Evolutionary conservation across 2,797 vertebrate genomes (phyloP).

Genomic region (Alosa sapidissima): DNA sequence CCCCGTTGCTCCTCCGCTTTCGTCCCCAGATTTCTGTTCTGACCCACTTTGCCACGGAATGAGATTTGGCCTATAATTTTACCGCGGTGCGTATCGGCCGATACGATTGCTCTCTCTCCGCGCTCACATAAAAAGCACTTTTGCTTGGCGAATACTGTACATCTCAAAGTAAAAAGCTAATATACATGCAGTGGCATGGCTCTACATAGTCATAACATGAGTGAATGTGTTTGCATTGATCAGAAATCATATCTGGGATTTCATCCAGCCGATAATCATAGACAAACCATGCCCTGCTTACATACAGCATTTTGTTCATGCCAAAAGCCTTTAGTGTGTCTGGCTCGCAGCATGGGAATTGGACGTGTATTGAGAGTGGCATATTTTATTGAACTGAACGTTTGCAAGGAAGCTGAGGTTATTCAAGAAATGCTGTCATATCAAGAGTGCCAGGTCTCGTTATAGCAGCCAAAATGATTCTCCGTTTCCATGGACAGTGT

Average conservation of each 20-base stretch:
- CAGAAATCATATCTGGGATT: neutral
- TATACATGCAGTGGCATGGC: conserved; percentile 1
- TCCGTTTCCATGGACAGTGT: neutral
- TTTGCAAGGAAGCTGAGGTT: conserved; percentile 10
- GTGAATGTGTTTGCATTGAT: conserved; percentile 11
- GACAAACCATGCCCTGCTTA: neutral
- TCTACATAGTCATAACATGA: neutral
- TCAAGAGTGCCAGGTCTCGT: neutral
- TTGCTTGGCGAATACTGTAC: neutral
- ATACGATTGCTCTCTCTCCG: neutral
- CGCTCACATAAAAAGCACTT: neutral
- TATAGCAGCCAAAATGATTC: neutral
- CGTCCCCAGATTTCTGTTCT: conserved; percentile 21
- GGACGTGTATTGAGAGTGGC: conserved; percentile 12
- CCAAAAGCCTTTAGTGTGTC: neutral
- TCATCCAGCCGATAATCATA: neutral
- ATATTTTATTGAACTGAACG: neutral
- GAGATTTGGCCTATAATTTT: conserved; percentile 1
- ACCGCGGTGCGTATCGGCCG: neutral
- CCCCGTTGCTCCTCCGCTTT: neutral
- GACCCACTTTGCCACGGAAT: conserved; percentile 42
- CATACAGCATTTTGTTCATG: neutral
- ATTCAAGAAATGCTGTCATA: neutral
- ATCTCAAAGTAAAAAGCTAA: neutral
- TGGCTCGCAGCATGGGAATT: neutral